phyloP scores from a whole-genome alignment of 2,113 vertebrate species.

The Misgurnus mizolepis region DNA sequence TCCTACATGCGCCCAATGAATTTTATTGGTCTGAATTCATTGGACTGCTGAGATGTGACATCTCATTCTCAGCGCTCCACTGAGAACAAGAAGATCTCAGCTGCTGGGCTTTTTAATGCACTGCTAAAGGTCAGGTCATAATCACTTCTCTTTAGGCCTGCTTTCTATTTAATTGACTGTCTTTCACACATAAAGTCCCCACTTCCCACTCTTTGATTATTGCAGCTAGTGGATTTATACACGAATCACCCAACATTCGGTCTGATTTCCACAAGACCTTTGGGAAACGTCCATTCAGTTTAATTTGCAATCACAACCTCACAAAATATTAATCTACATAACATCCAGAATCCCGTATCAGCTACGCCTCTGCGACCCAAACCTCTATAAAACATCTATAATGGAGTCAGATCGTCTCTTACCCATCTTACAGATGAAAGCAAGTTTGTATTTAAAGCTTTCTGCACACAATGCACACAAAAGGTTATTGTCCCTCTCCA shows the following conservation, averaged over 20 bases:
- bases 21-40: constrained; percentile 42
- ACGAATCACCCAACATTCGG: constrained; percentile 73
- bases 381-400: constrained; percentile 29
- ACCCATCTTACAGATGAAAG: constrained; percentile 1
- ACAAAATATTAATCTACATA: constrained; percentile 43
- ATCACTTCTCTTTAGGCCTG: constrained; percentile 75
- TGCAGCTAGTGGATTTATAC: constrained; percentile 65
- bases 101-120: constrained; percentile 59
- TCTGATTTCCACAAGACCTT: constrained; percentile 68
- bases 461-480: constrained; percentile 54
- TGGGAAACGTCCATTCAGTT: constrained; percentile 59
- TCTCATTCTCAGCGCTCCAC: constrained; percentile 11
- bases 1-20: not conserved
- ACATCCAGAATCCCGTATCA: not conserved
- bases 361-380: not conserved
- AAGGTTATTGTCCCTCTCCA: constrained; percentile 56
- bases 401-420: constrained; percentile 7
- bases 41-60: constrained; percentile 39
- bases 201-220: constrained; percentile 63
- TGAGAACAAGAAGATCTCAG: constrained; percentile 20
- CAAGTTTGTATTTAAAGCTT: constrained; percentile 39
- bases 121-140: constrained; percentile 77
- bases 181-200: constrained; percentile 55
- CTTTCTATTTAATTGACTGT: constrained; percentile 78
- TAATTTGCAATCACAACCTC: constrained; percentile 38